Evolutionary conservation across 2,888 invertebrate species (phyloP).

Genomic region (Caenorhabditis sp.): DNA sequence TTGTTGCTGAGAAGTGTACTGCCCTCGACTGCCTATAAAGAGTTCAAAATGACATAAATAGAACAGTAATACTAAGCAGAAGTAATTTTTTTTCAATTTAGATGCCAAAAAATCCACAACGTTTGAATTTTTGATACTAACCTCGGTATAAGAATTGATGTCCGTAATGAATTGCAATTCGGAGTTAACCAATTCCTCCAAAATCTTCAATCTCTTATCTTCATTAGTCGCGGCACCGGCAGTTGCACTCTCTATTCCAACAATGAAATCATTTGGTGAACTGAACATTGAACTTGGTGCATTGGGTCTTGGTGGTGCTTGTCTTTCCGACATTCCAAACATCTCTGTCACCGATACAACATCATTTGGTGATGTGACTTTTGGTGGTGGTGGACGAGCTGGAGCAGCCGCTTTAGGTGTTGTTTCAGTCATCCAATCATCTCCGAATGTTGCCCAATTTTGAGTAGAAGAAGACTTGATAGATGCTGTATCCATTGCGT

Average conservation of each 20-base stretch:
- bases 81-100: too few species aligned
- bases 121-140: slow-evolving; percentile 1
- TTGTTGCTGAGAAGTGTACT: slow-evolving; percentile 35
- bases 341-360: slow-evolving; percentile 30
- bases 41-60: background rate
- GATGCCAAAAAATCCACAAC: too few species aligned
- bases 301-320: slow-evolving; percentile 6
- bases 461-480: background rate
- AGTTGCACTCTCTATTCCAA: slow-evolving; percentile 22
- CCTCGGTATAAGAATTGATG: slow-evolving; percentile 45
- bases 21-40: slow-evolving; percentile 44
- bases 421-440: slow-evolving; percentile 42
- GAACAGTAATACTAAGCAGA: background rate
- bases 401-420: slow-evolving; percentile 35
- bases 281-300: slow-evolving; percentile 6
- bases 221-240: slow-evolving; percentile 26
- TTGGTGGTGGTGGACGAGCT: slow-evolving; percentile 53
- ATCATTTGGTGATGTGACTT: slow-evolving; percentile 32
- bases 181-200: slow-evolving; percentile 48
- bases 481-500: slow-evolving; percentile 1
- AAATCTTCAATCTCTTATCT: slow-evolving; percentile 25
- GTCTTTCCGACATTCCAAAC: slow-evolving; percentile 21
- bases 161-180: slow-evolving; percentile 51
- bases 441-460: slow-evolving; percentile 50
- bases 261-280: slow-evolving; percentile 22